A percentile compares a stretch with the other conserved stretches of the same genome.
These are phyloP conservation scores for Acanthornis magna DNA, from an alignment of 2,797 vertebrate species.

Conservation along the genomic window DNA sequence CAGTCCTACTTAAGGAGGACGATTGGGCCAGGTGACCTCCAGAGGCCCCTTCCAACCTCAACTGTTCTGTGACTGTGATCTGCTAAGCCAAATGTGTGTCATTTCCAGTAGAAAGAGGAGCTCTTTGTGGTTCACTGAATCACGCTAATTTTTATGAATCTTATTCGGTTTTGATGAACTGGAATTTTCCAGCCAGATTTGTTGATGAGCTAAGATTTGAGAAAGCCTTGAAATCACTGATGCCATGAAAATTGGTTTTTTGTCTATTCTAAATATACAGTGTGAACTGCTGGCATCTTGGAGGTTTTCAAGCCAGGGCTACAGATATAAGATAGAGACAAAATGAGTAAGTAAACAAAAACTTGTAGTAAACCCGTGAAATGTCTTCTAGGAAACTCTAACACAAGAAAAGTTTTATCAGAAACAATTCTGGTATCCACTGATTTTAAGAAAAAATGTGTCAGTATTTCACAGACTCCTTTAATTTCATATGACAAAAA, in stretches of 20 bases:
- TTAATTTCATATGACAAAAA: background rate
- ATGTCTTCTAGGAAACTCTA: background rate
- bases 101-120: background rate
- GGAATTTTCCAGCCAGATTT: background rate
- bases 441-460: background rate
- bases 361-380: background rate
- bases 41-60: background rate
- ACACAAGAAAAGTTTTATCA: background rate
- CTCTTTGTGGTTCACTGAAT: background rate
- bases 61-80: background rate
- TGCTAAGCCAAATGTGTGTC: background rate
- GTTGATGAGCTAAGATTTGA: background rate
- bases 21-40: background rate
- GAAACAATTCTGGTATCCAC: background rate
- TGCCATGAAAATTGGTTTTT: background rate
- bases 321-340: background rate
- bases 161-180: background rate
- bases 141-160: background rate
- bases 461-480: background rate
- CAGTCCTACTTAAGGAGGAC: background rate
- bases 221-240: background rate
- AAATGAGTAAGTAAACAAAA: background rate
- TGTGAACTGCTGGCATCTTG: background rate
- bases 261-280: background rate
- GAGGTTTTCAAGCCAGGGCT: background rate